Evolutionary conservation across 2,113 vertebrate species (phyloP), one percentile per base, ranked within the genome.

Genomic region (Dasyurus viverrinus): DNA sequence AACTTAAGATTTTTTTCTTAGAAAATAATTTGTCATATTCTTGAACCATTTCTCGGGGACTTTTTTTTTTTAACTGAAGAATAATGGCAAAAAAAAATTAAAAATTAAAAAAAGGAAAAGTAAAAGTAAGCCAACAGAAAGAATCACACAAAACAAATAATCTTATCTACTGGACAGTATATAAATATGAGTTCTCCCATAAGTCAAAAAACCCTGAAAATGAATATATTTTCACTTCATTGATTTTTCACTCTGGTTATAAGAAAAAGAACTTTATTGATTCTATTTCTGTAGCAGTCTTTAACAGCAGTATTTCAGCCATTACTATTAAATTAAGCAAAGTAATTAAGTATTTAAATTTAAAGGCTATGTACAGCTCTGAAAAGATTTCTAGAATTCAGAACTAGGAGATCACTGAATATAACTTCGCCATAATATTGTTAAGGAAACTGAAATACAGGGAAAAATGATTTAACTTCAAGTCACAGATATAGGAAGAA

Each of bases 141-240:
- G 68, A 26, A 46, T 11, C 47, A 47, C 22, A 3, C 5, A 8
- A 36, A 48, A 36, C 60, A 68, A 68, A 30, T 36, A 36, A 68
- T 36, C 30, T 12, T 14, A 42, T 92, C 25, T 25, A 54, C 5
- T 2, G 14, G 14, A 54, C 89, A 52, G 47, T 47, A 12, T 9
- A 92, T 1, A 91, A 94, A 93, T 57, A 54, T 90, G 92, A 92
- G 60, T 90, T 84, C 57, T 57, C 47, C 90, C 26, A 57, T 95
- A 42, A 90, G 27, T 52, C 92, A 52, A 92, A 68, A 0, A 91
- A 25, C 6, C 91, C 93, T 47, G 48, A 91, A 27, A 8, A 54
- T 27, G 92, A 55, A 95, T 25, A 1, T 23, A 76, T 68, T 92
- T 46, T 25, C 57, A 42, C 91, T 52, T 42, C 11, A 47, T 24